Evolutionary conservation across 2,113 vertebrate species (phyloP).

Genomic region (Lycaon pictus): DNA sequence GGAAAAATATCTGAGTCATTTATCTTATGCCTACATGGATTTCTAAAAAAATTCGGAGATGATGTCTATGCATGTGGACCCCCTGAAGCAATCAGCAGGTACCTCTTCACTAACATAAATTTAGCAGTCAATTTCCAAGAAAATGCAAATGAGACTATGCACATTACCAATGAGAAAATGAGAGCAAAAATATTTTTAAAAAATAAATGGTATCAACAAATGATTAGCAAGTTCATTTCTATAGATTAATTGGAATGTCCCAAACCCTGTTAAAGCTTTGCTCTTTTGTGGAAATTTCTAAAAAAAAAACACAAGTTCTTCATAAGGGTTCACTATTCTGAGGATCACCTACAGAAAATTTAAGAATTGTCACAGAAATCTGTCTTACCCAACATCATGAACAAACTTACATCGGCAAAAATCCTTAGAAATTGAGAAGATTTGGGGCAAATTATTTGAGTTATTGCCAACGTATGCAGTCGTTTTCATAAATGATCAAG

Average conservation of each 20-base stretch:
- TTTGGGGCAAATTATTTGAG: not conserved
- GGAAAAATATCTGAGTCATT: conserved; percentile 4
- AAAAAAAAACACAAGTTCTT: not conserved
- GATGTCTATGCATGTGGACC: not conserved
- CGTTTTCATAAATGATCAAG: not conserved
- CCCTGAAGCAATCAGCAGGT: not conserved
- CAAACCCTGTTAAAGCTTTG: not conserved
- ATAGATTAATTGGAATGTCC: not conserved
- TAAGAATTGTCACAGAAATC: not conserved
- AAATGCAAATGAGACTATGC: not conserved
- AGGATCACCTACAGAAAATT: not conserved
- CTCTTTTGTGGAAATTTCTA: not conserved
- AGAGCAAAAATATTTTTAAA: not conserved
- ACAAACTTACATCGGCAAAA: not conserved
- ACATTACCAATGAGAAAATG: not conserved
- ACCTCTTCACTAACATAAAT: not conserved
- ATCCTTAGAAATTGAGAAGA: not conserved
- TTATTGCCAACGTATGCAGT: not conserved
- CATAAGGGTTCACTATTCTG: not conserved
- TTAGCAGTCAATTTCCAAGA: not conserved
- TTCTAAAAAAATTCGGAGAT: conserved; percentile 11
- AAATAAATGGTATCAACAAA: not conserved
- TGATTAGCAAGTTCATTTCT: not conserved
- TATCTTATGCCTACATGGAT: not conserved
- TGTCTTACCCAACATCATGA: not conserved